Evolutionary conservation across 2,888 invertebrate species (phyloP).

Genomic region (Thyatira batis): DNA sequence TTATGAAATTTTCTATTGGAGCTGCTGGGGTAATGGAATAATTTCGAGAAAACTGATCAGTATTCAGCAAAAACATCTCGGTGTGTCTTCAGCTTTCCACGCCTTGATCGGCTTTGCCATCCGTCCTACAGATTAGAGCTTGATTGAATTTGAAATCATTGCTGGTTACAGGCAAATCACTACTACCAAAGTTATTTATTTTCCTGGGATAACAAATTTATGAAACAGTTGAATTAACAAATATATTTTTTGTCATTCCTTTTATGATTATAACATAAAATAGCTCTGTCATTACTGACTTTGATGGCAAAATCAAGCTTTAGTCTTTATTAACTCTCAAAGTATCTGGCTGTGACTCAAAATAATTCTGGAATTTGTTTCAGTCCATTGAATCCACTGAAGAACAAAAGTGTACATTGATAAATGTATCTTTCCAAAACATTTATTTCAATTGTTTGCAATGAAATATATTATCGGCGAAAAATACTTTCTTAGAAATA

Average conservation of each 20-base stretch:
- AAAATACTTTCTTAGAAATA: slow-evolving; percentile 20
- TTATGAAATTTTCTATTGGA: slow-evolving; percentile 70
- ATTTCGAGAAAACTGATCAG: slow-evolving; percentile 68
- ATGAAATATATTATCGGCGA: not conserved
- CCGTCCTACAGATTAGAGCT: slow-evolving; percentile 48
- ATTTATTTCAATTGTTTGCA: not conserved
- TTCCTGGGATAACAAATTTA: slow-evolving; percentile 12
- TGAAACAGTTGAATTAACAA: slow-evolving; percentile 9
- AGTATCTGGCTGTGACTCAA: slow-evolving; percentile 48
- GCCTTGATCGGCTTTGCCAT: slow-evolving; percentile 47
- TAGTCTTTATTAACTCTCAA: slow-evolving; percentile 25
- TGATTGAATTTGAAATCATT: slow-evolving; percentile 58
- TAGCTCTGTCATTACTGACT: not conserved
- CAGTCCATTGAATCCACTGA: slow-evolving; percentile 43
- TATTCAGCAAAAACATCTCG: slow-evolving; percentile 65
- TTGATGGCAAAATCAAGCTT: not conserved
- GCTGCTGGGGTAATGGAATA: slow-evolving; percentile 69
- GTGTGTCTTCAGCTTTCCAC: slow-evolving; percentile 52
- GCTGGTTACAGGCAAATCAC: slow-evolving; percentile 16
- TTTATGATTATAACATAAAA: not conserved
- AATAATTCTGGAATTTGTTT: slow-evolving; percentile 42
- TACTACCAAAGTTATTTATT: not conserved
- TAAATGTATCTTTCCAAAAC: not conserved
- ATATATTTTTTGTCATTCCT: not conserved
- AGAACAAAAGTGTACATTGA: slow-evolving; percentile 40